Conservation (phyloP, 1,140 invertebrate genomes). For the Oncopeltus fasciatus region DNA sequence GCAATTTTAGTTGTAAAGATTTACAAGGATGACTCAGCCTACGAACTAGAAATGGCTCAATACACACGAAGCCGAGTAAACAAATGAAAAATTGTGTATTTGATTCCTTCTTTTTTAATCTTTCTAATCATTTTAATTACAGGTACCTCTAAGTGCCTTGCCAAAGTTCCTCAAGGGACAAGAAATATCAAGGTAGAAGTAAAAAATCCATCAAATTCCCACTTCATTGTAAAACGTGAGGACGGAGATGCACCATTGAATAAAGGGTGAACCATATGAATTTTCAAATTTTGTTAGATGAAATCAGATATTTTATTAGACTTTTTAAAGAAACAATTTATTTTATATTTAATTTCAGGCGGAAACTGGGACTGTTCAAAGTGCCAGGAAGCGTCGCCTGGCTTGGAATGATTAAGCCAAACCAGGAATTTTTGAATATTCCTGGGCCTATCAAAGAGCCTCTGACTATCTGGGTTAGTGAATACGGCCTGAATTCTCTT, state of each 20-base stretch:
- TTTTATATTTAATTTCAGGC: conserved; percentile 24
- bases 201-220: neutral
- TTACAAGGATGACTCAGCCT: no score
- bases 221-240: neutral
- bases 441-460: conserved; percentile 27
- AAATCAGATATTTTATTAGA: no score
- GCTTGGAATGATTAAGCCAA: conserved; percentile 29
- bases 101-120: no score
- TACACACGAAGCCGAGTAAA: no score
- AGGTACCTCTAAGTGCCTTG: neutral
- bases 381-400: conserved; percentile 29
- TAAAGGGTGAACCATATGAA: neutral
- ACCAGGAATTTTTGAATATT: conserved; percentile 28
- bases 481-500: neutral
- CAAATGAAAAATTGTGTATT: no score
- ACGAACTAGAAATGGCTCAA: no score
- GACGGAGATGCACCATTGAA: neutral
- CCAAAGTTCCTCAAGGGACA: neutral
- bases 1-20: no score
- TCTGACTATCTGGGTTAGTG: conserved; percentile 15
- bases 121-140: no score
- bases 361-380: conserved; percentile 29
- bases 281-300: no score
- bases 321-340: neutral
- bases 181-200: conserved; percentile 4